Base-by-base conservation (phyloP, 1,140 invertebrate species). In the Campoletis sonorensis region DNA sequence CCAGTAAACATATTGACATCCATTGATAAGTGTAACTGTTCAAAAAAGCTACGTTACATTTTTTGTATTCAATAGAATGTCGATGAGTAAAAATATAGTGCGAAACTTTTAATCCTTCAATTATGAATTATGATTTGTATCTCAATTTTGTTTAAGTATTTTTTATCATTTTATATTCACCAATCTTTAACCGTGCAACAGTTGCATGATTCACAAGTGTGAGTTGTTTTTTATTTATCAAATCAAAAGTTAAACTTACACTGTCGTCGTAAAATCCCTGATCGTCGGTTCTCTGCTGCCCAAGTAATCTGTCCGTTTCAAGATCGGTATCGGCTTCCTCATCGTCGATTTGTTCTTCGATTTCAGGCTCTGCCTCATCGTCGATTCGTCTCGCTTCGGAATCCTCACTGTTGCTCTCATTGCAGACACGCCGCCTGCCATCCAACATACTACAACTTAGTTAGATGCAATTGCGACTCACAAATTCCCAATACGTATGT, bases 221-320 rank as follows among this genome's bases (percentile, higher is more conserved):
- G 1, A 11, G 11, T 45, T 45, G 5, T 45, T 45, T 45, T 8
- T 45, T 45, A 10, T 45, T 13, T 8, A 45, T 45, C 40, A 13
- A 45, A 10, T 45, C 3, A 45, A 8, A 45, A 1, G 13, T n/a
- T 45, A 30, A 61, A 80, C 27, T 86, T 83, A 94, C 96, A 93
- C 97, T 97, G 81, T 97, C 96, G 88, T 97, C 97, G 86, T 96
- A 98, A 90, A 97, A 98, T 82, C 96, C 96, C 91, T 97, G 96
- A 90, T 98, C 97, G 85, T 98, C 97, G 16, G 96, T 96, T 82
- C 97, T 93, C 88, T 98, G 97, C 89, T 98, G 96, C 4, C 97
- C 97, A 33, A 98, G 93, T 67, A 98, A 92, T 86, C 97, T 93
- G 91, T 98, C 97, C 21, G 97, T 98, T 92, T 98, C 97, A 78